These are phyloP conservation scores for Melieria crassipennis DNA, from an alignment of 2,888 invertebrate genomes.

Conservation along the genomic window DNA sequence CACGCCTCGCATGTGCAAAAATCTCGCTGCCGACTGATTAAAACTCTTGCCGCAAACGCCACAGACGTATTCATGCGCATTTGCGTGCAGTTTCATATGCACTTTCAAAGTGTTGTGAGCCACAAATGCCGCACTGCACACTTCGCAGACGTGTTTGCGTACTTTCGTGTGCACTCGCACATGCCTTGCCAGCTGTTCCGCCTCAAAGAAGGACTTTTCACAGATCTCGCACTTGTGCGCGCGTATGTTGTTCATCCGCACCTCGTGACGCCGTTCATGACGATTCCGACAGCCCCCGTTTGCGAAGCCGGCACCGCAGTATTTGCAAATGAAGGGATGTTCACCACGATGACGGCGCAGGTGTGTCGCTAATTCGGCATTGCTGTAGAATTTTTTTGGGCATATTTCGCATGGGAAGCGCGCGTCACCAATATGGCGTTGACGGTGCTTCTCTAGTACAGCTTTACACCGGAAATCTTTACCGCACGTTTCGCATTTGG, in stretches of 20 bases:
- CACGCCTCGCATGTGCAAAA: too few relatives aligned
- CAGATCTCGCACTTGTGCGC: constrained; percentile 25
- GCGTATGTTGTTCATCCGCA: neutral
- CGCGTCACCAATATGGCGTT: constrained; percentile 18
- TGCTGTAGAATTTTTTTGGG: constrained; percentile 20
- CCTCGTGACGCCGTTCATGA: constrained; percentile 9
- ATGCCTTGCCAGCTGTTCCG: constrained; percentile 5
- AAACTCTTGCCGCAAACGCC: constrained; percentile 19
- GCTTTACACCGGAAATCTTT: neutral
- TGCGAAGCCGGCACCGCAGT: constrained; percentile 17
- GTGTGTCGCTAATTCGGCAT: constrained; percentile 24
- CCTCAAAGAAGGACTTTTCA: constrained; percentile 17
- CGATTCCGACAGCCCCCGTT: neutral
- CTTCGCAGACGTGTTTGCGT: constrained; percentile 12
- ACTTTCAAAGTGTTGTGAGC: constrained; percentile 6
- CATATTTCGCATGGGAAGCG: constrained; percentile 19
- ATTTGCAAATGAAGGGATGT: constrained; percentile 21
- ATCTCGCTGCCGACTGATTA: neutral
- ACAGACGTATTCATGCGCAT: constrained; percentile 19
- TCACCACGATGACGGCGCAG: constrained; percentile 20
- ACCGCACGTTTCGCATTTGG: constrained; percentile 23
- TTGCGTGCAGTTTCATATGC: constrained; percentile 28
- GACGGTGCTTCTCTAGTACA: constrained; percentile 14
- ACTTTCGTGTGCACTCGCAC: constrained; percentile 19
- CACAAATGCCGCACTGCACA: constrained; percentile 21